A percentile compares a stretch with the other conserved stretches of the same genome.
These are phyloP conservation scores for Lampropteryx suffumata DNA, from an alignment of 2,888 invertebrate genomes.

Conservation along the genomic window DNA sequence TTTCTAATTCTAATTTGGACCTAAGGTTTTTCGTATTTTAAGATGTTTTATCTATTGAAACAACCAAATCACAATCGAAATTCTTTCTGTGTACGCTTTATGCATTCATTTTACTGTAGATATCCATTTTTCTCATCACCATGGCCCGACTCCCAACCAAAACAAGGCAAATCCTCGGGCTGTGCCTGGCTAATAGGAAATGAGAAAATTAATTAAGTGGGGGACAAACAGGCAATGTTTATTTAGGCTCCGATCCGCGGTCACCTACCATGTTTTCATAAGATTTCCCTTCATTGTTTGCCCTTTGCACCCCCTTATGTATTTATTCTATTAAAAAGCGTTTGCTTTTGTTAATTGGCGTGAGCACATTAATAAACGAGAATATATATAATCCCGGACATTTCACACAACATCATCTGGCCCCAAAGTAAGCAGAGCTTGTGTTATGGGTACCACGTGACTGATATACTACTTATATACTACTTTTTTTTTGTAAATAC, in stretches of 20 bases:
- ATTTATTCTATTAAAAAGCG: slow-evolving; percentile 17
- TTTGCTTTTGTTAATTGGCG: slow-evolving; percentile 22
- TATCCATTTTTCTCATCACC: not conserved
- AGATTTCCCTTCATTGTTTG: slow-evolving; percentile 43
- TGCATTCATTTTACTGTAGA: too few relatives aligned
- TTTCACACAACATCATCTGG: too few relatives aligned
- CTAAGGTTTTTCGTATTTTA: too few relatives aligned
- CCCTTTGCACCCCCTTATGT: slow-evolving; percentile 20
- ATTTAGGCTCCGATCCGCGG: slow-evolving; percentile 53
- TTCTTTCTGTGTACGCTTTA: too few relatives aligned
- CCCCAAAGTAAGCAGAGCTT: too few relatives aligned
- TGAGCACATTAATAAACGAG: not conserved
- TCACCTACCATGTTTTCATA: slow-evolving; percentile 44
- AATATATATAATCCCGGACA: too few relatives aligned
- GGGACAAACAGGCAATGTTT: slow-evolving; percentile 61
- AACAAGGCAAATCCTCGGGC: slow-evolving; percentile 23
- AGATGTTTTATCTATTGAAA: too few relatives aligned
- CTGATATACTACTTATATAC: too few relatives aligned
- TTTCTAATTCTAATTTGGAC: too few relatives aligned
- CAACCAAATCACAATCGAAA: too few relatives aligned
- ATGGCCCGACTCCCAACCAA: slow-evolving; percentile 9
- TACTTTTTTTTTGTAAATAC: too few relatives aligned
- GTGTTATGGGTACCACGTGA: too few relatives aligned
- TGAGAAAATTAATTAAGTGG: slow-evolving; percentile 78
- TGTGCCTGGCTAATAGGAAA: slow-evolving; percentile 58